A percentile compares a stretch with the other conserved stretches of the same genome.
phyloP scores from a whole-genome alignment of 2,113 vertebrate genomes.

The Cnemophilus loriae region DNA sequence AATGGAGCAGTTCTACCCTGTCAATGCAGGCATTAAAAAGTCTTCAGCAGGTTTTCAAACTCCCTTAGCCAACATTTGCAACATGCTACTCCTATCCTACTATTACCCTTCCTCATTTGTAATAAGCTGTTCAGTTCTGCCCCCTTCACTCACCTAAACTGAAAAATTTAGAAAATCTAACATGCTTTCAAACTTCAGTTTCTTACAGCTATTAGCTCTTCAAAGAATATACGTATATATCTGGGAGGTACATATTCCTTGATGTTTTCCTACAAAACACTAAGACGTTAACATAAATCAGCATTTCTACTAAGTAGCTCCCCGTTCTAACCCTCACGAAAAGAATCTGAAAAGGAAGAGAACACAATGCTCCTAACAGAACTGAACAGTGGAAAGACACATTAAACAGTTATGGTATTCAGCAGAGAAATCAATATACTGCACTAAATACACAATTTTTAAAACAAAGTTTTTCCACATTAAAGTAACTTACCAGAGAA shows the following conservation, averaged over 20 bases:
- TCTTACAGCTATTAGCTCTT: neutral
- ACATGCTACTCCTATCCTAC: neutral
- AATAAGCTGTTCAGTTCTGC: neutral
- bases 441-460: neutral
- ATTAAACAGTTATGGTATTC: neutral
- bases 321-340: neutral
- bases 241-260: neutral
- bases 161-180: neutral
- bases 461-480: neutral
- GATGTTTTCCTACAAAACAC: neutral
- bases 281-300: neutral
- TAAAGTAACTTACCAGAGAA: constrained; percentile 90
- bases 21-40: neutral
- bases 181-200: neutral
- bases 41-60: neutral
- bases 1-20: neutral
- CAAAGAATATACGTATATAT: neutral
- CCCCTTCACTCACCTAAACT: neutral
- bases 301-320: neutral
- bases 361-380: neutral
- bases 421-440: neutral
- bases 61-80: neutral
- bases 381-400: neutral
- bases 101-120: neutral
- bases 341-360: neutral